phyloP scores from a whole-genome alignment of 2,888 invertebrate species.

The Leucophenga montana region DNA sequence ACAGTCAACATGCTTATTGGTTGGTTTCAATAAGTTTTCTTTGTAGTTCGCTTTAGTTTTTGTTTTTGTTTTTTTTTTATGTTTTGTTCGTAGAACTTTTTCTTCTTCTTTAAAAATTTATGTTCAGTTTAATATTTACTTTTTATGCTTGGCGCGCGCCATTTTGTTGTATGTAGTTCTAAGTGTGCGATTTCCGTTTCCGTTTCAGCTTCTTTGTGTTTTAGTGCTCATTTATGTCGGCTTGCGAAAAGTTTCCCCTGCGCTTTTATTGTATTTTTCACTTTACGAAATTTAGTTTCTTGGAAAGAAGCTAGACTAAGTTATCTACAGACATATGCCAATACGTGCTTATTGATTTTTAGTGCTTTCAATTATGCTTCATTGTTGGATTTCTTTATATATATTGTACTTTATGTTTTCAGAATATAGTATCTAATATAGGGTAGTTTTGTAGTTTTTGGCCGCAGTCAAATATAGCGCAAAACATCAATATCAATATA shows the following conservation, averaged over 20 bases:
- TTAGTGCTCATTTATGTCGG: background rate
- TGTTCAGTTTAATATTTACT: conserved; percentile 11
- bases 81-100: background rate
- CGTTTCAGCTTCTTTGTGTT: background rate
- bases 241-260: background rate
- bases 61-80: background rate
- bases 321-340: no score
- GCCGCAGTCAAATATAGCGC: no score
- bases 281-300: conserved; percentile 10
- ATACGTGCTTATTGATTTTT: no score
- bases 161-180: background rate
- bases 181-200: conserved; percentile 4
- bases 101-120: background rate
- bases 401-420: no score
- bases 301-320: no score
- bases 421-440: no score
- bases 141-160: background rate
- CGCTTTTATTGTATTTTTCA: conserved; percentile 13
- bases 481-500: no score
- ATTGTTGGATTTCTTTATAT: no score
- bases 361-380: no score
- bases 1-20: conserved; percentile 18
- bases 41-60: background rate
- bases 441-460: no score
- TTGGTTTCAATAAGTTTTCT: conserved; percentile 16